Evolutionary conservation across 2,888 invertebrate genomes (phyloP), one percentile per base, ranked within the genome.

Genomic region (Muscina levida): DNA sequence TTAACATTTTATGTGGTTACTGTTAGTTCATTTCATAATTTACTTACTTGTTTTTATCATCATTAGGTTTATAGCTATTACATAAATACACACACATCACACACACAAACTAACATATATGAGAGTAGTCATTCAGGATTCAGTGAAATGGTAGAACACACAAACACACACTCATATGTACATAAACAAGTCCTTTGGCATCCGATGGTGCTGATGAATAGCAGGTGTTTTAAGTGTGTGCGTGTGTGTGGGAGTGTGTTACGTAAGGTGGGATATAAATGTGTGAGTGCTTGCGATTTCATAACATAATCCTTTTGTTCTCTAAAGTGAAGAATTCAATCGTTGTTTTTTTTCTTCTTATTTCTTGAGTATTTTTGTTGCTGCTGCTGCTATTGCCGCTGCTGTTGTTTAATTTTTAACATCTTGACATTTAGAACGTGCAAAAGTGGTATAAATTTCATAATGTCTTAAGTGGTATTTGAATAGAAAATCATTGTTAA

Each of bases 1-100:
- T 85, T 85, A 85, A 83, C 85, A 83, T 85, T 86, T 87, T 86
- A 85, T 86, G 85, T 86, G 86, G 85, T 86, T 85, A 85, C 85
- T 85, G 85, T 85, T 83, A 84, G 84, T 85, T 85, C 85, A 83
- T 86, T 86, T 85, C 85, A 84, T 83, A 84, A 84, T 83, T 84
- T 82, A 83, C 81, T 82, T 80, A 81, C 74, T 81, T 82, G 73
- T 74, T 76, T 53, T 66, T 81, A 65, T 72, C 44, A 53, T 53
- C 79, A 76, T 76, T 72, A 76, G 76, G 56, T 74, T 77, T 72
- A 44, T 74, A 56, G 66, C 70, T 70, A n/a, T n/a, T n/a, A n/a
- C 39, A n/a, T n/a, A n/a, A n/a, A 70, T 42, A 48, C 48, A 24
- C 26, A 71, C 59, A 51, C 15, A 65, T 31, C 57, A 71, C 44